Evolutionary conservation across 2,888 invertebrate genomes (phyloP).

Genomic region (Euproctis similis): DNA sequence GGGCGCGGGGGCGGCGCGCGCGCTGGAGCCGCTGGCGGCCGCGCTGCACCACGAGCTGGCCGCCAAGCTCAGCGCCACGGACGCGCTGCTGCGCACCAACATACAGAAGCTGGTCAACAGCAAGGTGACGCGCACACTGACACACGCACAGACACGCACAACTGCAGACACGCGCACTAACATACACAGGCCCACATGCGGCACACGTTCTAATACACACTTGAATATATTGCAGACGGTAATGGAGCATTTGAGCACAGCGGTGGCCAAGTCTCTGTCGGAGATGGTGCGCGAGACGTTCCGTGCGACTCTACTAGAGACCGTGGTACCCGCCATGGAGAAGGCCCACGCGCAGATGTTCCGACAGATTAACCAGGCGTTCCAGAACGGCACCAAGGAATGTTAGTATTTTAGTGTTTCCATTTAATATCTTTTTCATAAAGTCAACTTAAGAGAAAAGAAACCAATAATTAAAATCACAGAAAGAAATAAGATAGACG

Average conservation of each 20-base stretch:
- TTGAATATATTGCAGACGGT: conserved; percentile 77
- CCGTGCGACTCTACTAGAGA: conserved; percentile 83
- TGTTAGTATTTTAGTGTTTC: conserved; percentile 83
- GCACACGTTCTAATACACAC: no score
- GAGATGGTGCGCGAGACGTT: conserved; percentile 85
- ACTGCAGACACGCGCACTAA: no score
- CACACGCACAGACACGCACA: no score
- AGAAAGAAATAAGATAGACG: no score
- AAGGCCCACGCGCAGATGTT: conserved; percentile 91
- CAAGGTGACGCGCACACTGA: conserved; percentile 81
- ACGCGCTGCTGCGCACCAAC: conserved; percentile 85
- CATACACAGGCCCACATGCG: no score
- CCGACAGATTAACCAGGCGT: conserved; percentile 90
- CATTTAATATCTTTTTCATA: no score
- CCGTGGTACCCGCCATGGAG: conserved; percentile 90
- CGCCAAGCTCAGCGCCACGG: conserved; percentile 82
- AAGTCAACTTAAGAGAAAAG: no score
- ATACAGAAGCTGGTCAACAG: conserved; percentile 86
- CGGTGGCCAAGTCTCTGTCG: conserved; percentile 81
- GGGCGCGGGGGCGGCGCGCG: conserved; percentile 74
- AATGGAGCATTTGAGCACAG: conserved; percentile 82
- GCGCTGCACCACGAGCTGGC: conserved; percentile 85
- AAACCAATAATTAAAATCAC: no score
- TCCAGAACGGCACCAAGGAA: conserved; percentile 91
- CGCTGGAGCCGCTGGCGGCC: conserved; percentile 83